Evolutionary conservation across 2,888 invertebrate genomes (phyloP).

Genomic region (Synanthedon andrenaeformis): DNA sequence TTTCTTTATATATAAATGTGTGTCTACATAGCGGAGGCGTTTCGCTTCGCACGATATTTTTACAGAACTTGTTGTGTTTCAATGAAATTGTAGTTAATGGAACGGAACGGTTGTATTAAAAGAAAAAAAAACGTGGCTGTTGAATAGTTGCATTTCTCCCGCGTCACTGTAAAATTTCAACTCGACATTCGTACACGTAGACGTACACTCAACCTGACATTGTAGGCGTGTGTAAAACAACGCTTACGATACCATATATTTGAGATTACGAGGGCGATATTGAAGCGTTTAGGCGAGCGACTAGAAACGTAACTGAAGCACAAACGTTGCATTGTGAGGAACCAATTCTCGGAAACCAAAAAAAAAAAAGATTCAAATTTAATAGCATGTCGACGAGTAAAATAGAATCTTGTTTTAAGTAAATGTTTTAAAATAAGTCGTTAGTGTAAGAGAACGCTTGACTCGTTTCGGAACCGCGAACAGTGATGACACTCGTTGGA

Average conservation of each 20-base stretch:
- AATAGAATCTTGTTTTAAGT: constrained; percentile 50
- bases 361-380: constrained; percentile 35
- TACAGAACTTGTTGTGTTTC: constrained; percentile 60
- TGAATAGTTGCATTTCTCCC: constrained; percentile 62
- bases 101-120: constrained; percentile 34
- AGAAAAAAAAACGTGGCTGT: constrained; percentile 51
- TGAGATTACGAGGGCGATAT: neutral
- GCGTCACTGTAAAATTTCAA: constrained; percentile 42
- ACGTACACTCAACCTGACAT: constrained; percentile 53
- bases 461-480: constrained; percentile 46
- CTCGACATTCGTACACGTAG: constrained; percentile 28
- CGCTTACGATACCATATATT: constrained; percentile 1
- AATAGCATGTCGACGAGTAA: constrained; percentile 56
- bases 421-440: constrained; percentile 64
- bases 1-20: constrained; percentile 46
- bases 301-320: constrained; percentile 30
- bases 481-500: constrained; percentile 36
- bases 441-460: constrained; percentile 58
- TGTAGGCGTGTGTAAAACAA: constrained; percentile 43
- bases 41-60: constrained; percentile 65
- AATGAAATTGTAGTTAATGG: constrained; percentile 56
- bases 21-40: constrained; percentile 50
- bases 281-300: neutral
- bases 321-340: constrained; percentile 46
- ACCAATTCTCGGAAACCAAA: constrained; percentile 56